Conservation (phyloP, 2,797 vertebrate genomes). For the Gephyroberyx darwinii region DNA sequence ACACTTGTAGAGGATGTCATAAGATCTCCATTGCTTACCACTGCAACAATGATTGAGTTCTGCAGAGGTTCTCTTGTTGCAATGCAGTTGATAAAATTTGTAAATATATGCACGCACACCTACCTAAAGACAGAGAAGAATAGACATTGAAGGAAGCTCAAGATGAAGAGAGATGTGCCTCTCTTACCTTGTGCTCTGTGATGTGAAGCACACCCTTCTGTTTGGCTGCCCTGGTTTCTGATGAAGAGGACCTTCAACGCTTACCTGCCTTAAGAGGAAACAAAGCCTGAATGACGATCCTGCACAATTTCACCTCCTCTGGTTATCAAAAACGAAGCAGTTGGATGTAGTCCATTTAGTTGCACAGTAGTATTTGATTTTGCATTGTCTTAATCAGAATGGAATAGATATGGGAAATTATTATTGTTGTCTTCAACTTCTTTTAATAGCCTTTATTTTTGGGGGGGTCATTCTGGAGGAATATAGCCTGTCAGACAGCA, state of each 20-base stretch:
- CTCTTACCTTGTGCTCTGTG: conserved; percentile 46
- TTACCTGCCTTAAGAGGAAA: conserved; percentile 73
- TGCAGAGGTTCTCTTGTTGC: conserved; percentile 37
- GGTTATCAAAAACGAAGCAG: conserved; percentile 56
- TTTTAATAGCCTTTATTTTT: conserved; percentile 56
- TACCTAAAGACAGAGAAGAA: conserved; percentile 62
- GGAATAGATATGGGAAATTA: conserved; percentile 64
- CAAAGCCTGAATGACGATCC: conserved; percentile 66
- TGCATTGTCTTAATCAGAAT: conserved; percentile 74
- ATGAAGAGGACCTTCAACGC: conserved; percentile 63
- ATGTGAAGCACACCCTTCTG: conserved; percentile 54
- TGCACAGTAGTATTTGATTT: conserved; percentile 72
- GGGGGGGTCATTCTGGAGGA: conserved; percentile 42
- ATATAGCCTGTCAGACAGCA: conserved; percentile 49
- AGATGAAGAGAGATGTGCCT: conserved; percentile 33
- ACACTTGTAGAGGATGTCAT: conserved; percentile 46
- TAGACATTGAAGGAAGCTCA: conserved; percentile 68
- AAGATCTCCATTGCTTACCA: conserved; percentile 25
- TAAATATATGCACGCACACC: conserved; percentile 72
- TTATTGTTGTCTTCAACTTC: conserved; percentile 42
- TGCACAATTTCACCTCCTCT: conserved; percentile 69
- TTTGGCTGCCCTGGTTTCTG: conserved; percentile 46
- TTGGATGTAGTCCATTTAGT: conserved; percentile 68
- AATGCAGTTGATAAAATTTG: conserved; percentile 59
- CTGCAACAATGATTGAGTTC: conserved; percentile 41